Evolutionary conservation across 2,888 invertebrate species (phyloP).

Genomic region (Scaptomyza polygonia): DNA sequence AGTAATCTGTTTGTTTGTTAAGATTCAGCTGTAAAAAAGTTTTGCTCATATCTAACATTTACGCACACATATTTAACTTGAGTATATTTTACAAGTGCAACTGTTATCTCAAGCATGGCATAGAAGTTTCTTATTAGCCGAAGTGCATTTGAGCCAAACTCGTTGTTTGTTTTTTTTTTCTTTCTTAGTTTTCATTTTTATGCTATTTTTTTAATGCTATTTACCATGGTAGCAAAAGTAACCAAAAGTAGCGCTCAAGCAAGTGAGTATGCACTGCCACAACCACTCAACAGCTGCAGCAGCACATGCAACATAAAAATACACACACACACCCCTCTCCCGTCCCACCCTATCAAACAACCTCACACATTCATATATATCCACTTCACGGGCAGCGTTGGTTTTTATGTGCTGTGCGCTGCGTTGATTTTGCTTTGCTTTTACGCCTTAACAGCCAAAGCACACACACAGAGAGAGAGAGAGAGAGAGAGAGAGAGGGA

Average conservation of each 20-base stretch:
- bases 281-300: slow-evolving; percentile 24
- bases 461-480: background rate
- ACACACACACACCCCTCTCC: background rate
- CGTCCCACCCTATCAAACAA: too few relatives aligned
- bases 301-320: slow-evolving; percentile 16
- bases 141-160: slow-evolving; percentile 44
- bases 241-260: slow-evolving; percentile 17
- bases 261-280: slow-evolving; percentile 22
- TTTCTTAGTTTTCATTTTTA: too few relatives aligned
- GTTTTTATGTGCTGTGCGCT: slow-evolving; percentile 30
- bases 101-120: slow-evolving; percentile 16
- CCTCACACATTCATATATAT: background rate
- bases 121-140: slow-evolving; percentile 34
- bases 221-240: slow-evolving; percentile 36
- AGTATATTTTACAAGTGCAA: background rate
- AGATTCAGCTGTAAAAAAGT: background rate
- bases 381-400: slow-evolving; percentile 13
- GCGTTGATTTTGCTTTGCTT: slow-evolving; percentile 45
- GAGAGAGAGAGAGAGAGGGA: background rate
- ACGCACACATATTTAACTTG: background rate
- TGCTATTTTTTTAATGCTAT: slow-evolving; percentile 35
- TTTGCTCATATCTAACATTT: slow-evolving; percentile 1
- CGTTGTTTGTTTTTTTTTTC: slow-evolving; percentile 12
- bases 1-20: background rate
- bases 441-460: slow-evolving; percentile 17